Conservation (phyloP, 2,888 invertebrate species). For the Acheta domesticus region DNA sequence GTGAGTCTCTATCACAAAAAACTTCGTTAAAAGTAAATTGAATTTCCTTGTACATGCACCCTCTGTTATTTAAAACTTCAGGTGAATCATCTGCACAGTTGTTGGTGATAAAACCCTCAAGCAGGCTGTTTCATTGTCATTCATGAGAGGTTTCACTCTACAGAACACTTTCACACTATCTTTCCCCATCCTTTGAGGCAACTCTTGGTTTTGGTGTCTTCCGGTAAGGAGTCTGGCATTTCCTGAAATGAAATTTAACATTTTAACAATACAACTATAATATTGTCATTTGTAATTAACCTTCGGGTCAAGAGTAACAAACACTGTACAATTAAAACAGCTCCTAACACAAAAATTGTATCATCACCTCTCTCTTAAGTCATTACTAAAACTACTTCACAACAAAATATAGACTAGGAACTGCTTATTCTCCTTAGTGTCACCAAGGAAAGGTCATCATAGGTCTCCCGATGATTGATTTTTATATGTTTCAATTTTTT, state of each 20-base stretch:
- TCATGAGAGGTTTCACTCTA: constrained; percentile 73
- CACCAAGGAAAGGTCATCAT: too few relatives aligned
- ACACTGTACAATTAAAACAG: too few relatives aligned
- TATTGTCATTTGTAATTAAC: too few relatives aligned
- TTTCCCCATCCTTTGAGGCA: constrained; percentile 41
- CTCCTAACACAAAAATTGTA: too few relatives aligned
- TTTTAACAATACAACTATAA: neutral
- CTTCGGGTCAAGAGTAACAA: too few relatives aligned
- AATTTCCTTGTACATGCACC: constrained; percentile 62
- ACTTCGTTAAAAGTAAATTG: constrained; percentile 80
- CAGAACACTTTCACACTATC: constrained; percentile 89
- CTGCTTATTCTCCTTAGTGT: too few relatives aligned
- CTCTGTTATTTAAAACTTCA: constrained; percentile 58
- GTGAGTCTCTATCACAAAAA: constrained; percentile 74
- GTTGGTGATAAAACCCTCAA: constrained; percentile 67
- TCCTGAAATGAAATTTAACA: constrained; percentile 26
- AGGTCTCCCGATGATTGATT: too few relatives aligned
- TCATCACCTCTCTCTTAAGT: too few relatives aligned
- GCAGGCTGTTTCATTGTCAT: constrained; percentile 59
- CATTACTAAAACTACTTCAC: too few relatives aligned
- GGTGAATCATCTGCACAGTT: constrained; percentile 64
- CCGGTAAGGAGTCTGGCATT: constrained; percentile 30
- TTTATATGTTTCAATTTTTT: too few relatives aligned
- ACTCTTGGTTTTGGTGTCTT: constrained; percentile 32
- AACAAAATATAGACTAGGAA: too few relatives aligned